Base-by-base conservation (phyloP, 2,113 vertebrate species). In the Platysternon megacephalum region DNA sequence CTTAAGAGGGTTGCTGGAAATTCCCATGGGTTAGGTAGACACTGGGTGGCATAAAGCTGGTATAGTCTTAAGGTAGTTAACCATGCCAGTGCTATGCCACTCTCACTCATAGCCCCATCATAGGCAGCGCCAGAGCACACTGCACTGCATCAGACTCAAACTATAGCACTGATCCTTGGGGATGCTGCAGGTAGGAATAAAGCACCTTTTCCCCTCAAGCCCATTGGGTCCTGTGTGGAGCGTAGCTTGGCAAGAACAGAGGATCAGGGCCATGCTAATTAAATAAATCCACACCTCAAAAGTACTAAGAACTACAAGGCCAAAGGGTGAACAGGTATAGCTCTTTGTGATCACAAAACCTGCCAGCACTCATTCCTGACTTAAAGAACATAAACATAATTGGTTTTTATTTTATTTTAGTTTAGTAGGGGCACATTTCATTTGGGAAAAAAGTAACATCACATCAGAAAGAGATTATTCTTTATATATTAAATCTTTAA, bases 401-500 rank as follows among this genome's bases (percentile, higher is more conserved):
- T 35, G 26, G 55, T 39, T 58, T 79, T 86, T n/a, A 42, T 76
- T 76, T 76, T 14, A 90, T 65, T 14, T 79, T 21, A 11, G 44
- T 85, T 80, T 80, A 85, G 28, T 39, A 35, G 72, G 94, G 79
- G 85, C 86, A 51, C 4, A 87, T 97, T 95, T 95, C 72, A 81
- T 53, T 86, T 53, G 3, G 91, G 49, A 85, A 96, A 94, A 92
- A 79, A 92, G 58, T 13, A 85, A 53, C 56, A 84, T 12, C 13
- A 93, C 16, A 84, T 72, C 3, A 11, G 86, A 97, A 92, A 91
- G 89, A 89, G 94, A 91, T 81, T 39, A 46, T 56, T 86, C 28
- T 96, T 95, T 94, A 53, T 61, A 94, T 88, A 94, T 88, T 87
- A 97, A 95, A 95, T 86, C 80, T 93, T 97, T 94, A 90, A 91